Conservation (phyloP, 2,797 vertebrate genomes). For the Falco cherrug region DNA sequence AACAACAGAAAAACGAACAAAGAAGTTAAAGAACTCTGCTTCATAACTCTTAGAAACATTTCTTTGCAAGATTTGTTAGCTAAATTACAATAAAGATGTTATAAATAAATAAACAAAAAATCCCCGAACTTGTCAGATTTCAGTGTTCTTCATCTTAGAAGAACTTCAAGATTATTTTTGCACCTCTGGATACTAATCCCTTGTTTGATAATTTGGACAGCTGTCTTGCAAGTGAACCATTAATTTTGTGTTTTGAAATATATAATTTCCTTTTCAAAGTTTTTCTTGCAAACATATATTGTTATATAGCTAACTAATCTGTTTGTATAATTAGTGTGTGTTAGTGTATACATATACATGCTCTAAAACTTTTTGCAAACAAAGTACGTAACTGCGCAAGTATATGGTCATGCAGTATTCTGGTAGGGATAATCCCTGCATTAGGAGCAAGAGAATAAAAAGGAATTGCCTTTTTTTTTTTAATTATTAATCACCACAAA, state of each 20-base stretch:
- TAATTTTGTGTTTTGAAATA: not conserved
- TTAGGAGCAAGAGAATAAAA: not conserved
- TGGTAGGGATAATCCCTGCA: not conserved
- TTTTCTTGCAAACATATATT: not conserved
- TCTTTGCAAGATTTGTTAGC: not conserved
- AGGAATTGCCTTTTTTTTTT: not conserved
- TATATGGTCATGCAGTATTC: not conserved
- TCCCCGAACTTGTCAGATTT: not conserved
- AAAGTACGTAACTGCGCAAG: rapidly evolving
- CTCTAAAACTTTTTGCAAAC: not conserved
- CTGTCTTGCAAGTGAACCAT: not conserved
- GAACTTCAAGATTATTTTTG: not conserved
- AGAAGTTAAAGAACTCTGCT: not conserved
- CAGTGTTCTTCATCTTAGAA: not conserved
- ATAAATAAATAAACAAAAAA: not conserved
- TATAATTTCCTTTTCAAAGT: not conserved
- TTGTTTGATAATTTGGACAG: not conserved
- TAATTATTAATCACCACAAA: not conserved
- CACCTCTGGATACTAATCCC: not conserved
- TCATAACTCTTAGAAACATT: not conserved
- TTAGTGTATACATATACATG: not conserved
- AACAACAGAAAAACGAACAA: not conserved
- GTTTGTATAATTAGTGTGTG: not conserved
- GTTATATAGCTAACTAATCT: not conserved
- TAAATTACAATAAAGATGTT: not conserved